A percentile compares a stretch with the other conserved stretches of the same genome.
These are phyloP conservation scores for Agriopis aurantiaria DNA, from an alignment of 2,888 invertebrate species.

Conservation along the genomic window DNA sequence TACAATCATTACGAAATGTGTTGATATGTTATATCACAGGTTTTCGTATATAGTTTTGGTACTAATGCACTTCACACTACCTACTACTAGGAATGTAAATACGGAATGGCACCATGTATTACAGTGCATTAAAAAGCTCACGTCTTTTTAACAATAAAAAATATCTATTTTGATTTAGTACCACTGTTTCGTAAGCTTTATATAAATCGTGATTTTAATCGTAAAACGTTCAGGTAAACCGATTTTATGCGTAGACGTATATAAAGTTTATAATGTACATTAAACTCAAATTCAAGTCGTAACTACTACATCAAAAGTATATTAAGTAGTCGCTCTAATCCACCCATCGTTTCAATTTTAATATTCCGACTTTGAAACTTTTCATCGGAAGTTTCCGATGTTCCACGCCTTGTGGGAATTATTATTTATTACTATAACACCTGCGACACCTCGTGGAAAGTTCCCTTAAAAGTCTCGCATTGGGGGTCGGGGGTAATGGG, in stretches of 20 bases:
- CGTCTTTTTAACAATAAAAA: too few species aligned
- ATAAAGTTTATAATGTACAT: neutral
- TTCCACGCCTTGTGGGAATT: slow-evolving; percentile 58
- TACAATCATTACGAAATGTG: too few species aligned
- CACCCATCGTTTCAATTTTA: slow-evolving; percentile 51
- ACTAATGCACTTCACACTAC: too few species aligned
- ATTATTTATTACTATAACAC: slow-evolving; percentile 70
- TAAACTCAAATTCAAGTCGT: neutral
- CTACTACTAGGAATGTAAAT: too few species aligned
- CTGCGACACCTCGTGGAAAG: slow-evolving; percentile 75
- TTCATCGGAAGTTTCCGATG: slow-evolving; percentile 54
- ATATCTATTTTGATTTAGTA: too few species aligned
- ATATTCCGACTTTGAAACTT: slow-evolving; percentile 44
- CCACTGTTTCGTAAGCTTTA: too few species aligned
- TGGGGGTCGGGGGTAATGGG: slow-evolving; percentile 68
- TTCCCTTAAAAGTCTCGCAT: slow-evolving; percentile 70
- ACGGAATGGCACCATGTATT: too few species aligned
- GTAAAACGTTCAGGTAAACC: neutral
- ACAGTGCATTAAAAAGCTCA: too few species aligned
- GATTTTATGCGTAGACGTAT: neutral
- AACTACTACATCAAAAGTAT: slow-evolving; percentile 13
- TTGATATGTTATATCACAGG: too few species aligned
- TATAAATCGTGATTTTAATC: too few species aligned
- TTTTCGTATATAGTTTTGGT: too few species aligned
- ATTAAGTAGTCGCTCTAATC: slow-evolving; percentile 37